Evolutionary conservation across 2,888 invertebrate genomes (phyloP), one percentile per base, ranked within the genome.

Genomic region (Philereme transversata): DNA sequence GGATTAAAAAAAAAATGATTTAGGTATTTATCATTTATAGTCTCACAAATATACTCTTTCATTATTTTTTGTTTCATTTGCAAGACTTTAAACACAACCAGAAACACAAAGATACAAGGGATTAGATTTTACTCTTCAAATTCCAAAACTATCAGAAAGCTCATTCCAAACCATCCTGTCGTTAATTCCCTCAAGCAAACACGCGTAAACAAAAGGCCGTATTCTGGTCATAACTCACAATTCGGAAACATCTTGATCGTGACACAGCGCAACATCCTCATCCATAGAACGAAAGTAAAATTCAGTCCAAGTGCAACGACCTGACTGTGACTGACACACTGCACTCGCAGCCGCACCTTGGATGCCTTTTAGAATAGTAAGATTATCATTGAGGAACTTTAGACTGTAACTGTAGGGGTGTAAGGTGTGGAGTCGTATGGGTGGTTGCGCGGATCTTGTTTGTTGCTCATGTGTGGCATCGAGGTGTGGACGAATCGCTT

Each of bases 241-340:
- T 70, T 72, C 69, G 69, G 72, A 68, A 68, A 67, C 57, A 62
- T 63, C 67, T 60, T 55, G 51, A 67, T 64, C 61, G 54, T 54
- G 51, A 53, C 51, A 53, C 58, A 41, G 60, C 64, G 55, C 65
- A 68, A 67, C 76, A 75, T 76, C 77, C 69, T 79, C 77, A 69
- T 78, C 70, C 71, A 75, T 81, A 78, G 81, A 88, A 86, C 84
- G 90, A 91, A 91, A 90, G 90, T 88, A 89, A 91, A 90, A 90
- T 88, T 78, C 78, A 73, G 80, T 76, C 55, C 57, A 73, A 76
- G 89, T 79, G 78, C 90, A 88, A 84, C 75, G 89, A 87, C 88
- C 90, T 59, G 76, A 70, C 65, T 69, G 53, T 87, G 89, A 85
- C 90, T 87, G 89, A 85, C 90, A 90, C 83, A 90, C 82, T 88